A percentile compares a stretch with the other conserved stretches of the same genome.
Conservation (phyloP, 2,797 vertebrate species). For the Nannoperca australis region DNA sequence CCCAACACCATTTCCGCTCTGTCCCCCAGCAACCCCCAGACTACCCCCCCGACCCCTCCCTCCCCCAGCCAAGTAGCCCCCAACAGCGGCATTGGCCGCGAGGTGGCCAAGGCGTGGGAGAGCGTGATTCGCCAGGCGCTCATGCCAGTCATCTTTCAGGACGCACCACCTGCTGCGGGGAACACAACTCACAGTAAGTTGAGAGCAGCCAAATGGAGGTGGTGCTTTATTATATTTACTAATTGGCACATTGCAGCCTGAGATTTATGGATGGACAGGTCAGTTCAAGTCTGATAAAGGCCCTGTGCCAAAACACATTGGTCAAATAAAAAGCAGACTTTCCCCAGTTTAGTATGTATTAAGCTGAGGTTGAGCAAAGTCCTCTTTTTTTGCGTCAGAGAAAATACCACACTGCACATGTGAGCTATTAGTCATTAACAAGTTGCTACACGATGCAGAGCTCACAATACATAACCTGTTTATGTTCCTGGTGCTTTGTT, state of each 20-base stretch:
- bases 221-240: background rate
- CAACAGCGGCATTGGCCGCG: constrained; percentile 87
- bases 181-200: constrained; percentile 83
- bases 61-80: constrained; percentile 82
- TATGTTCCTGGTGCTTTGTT: constrained; percentile 38
- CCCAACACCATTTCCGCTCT: constrained; percentile 72
- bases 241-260: background rate
- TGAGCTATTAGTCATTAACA: background rate
- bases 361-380: background rate
- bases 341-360: background rate
- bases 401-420: background rate
- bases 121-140: constrained; percentile 91
- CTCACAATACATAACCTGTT: background rate
- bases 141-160: constrained; percentile 91
- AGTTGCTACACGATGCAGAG: background rate
- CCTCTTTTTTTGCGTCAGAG: background rate
- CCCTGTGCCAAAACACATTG: background rate
- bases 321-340: constrained; percentile 3
- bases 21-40: constrained; percentile 58
- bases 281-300: constrained; percentile 7
- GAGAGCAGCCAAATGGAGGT: background rate
- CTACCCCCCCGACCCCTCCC: constrained; percentile 65
- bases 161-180: constrained; percentile 82
- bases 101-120: constrained; percentile 91
- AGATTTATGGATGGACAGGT: background rate